Base-by-base conservation (phyloP, 2,888 invertebrate species). In the Xylota sylvarum region DNA sequence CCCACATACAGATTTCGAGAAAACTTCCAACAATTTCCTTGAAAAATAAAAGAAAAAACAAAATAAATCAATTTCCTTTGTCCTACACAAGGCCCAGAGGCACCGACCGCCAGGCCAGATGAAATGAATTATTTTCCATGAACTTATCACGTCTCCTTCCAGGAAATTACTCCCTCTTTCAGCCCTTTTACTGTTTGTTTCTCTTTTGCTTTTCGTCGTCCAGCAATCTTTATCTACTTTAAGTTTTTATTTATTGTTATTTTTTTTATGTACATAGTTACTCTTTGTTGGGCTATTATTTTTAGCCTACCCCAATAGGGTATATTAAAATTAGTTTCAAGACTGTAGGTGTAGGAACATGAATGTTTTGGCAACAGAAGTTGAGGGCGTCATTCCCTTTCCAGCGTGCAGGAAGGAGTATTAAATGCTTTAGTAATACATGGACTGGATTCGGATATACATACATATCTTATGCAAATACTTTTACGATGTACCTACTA, bases 121-220 rank as follows among this genome's bases (percentile, higher is more conserved):
- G 48, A 58, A 72, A 72, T 58, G n/a, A 58, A 58, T 58, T 35
- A 72, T 58, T 70, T 7, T 19, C 56, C 32, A 30, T 27, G 43
- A 69, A 56, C 69, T 56, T 56, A 43, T 69, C 14, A 17, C 12
- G 30, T 40, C 17, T 70, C 4, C 7, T 32, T 56, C n/a, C 56
- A 40, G 27, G 14, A 27, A 12, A 56, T 27, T 69, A n/a, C 19
- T n/a, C n/a, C n/a, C n/a, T 17, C 17, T 14, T 14, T 14, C 14
- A 17, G 7, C 56, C n/a, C 5, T 17, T n/a, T 4, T 5, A 4
- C n/a, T 9, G 56, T n/a, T 9, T 56, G 30, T 17, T 17, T 40
- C 23, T 30, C 27, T 6, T 27, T 46, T 2, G 10, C 32, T 17
- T 4, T 32, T n/a, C 19, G 7, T 12, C 0, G 17, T n/a, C 37